phyloP scores from a whole-genome alignment of 2,797 vertebrate genomes.

The Poeciliopsis paucimaculata region DNA sequence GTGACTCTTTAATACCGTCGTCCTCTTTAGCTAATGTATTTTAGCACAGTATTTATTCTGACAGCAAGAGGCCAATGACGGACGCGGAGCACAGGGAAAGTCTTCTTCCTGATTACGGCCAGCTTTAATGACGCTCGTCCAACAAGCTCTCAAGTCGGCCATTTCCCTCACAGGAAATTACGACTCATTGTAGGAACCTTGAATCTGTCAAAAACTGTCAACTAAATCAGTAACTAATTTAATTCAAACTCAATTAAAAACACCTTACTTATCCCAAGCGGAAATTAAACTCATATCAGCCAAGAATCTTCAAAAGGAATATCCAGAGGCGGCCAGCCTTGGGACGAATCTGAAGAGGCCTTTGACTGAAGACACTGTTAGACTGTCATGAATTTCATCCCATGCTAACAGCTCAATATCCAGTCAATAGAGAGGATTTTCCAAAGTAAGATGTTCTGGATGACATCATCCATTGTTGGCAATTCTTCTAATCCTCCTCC shows the following conservation, averaged over 20 bases:
- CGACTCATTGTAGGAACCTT: background rate
- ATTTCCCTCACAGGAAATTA: background rate
- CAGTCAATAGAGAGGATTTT: background rate
- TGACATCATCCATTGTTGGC: background rate
- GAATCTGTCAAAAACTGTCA: background rate
- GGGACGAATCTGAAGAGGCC: too few species aligned
- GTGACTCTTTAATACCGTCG: background rate
- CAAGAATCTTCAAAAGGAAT: background rate
- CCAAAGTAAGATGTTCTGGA: background rate
- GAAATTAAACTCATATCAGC: background rate
- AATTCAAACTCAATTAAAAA: background rate
- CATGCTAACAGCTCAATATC: background rate
- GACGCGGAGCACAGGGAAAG: background rate
- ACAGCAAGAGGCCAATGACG: background rate
- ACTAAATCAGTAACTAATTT: background rate
- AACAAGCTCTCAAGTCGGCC: background rate
- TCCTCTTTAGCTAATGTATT: background rate
- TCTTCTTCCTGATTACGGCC: background rate
- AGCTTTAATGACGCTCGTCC: background rate
- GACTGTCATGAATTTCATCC: background rate
- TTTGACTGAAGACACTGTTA: background rate
- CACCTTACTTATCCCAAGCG: background rate
- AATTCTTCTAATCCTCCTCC: background rate
- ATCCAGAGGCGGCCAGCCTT: background rate
- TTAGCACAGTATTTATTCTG: background rate